These are phyloP conservation scores for Agapostemon virescens DNA, from an alignment of 2,888 invertebrate species.

Conservation along the genomic window DNA sequence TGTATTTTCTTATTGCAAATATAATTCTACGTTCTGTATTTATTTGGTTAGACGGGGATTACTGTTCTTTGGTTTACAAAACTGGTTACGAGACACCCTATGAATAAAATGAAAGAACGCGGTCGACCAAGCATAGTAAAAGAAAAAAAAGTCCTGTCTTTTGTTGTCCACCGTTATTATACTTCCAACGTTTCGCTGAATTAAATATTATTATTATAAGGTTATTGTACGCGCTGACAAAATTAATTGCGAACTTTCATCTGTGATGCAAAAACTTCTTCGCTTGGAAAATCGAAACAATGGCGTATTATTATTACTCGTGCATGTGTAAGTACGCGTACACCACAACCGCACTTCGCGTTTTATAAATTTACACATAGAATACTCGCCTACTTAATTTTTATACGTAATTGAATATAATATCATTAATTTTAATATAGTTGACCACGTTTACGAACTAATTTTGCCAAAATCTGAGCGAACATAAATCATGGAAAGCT, in stretches of 20 bases:
- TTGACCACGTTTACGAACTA: neutral
- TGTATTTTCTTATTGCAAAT: neutral
- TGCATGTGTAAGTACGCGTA: too few relatives aligned
- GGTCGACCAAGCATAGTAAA: neutral
- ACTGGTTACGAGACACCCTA: neutral
- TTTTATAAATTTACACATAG: neutral
- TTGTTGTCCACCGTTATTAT: neutral
- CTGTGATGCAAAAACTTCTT: neutral
- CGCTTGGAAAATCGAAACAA: neutral
- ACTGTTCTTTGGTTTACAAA: neutral
- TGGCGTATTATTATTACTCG: neutral
- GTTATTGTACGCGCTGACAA: neutral
- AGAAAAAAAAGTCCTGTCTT: neutral
- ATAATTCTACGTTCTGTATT: neutral
- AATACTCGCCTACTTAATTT: neutral
- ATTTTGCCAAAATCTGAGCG: neutral
- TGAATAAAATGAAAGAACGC: neutral
- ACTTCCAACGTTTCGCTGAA: neutral
- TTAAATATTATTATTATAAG: neutral
- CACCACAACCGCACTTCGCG: too few relatives aligned
- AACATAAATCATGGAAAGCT: neutral
- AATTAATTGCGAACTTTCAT: neutral
- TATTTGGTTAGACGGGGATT: neutral
- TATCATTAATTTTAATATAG: neutral
- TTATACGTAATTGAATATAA: neutral